Percentiles rank a stretch among this genome's conserved stretches.
Evolutionary conservation across 2,797 vertebrate species (phyloP).

Genomic region (Choloepus didactylus): DNA sequence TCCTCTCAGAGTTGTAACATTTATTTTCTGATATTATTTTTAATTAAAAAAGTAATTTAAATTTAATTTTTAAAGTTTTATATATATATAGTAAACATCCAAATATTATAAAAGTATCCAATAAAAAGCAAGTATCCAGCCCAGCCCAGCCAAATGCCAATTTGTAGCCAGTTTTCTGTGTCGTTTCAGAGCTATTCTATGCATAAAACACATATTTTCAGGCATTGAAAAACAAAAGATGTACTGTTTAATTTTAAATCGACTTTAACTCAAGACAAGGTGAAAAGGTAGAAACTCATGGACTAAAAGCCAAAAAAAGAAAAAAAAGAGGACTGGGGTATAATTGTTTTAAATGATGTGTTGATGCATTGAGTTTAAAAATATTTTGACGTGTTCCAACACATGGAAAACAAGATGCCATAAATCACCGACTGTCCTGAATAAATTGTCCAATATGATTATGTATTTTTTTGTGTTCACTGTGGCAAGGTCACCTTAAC

Average conservation of each 20-base stretch:
- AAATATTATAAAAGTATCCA: constrained; percentile 37
- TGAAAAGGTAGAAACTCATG: constrained; percentile 54
- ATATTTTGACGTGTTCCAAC: constrained; percentile 74
- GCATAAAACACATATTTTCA: constrained; percentile 4
- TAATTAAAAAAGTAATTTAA: constrained; percentile 51
- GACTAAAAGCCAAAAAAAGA: constrained; percentile 22
- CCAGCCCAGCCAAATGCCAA: background rate
- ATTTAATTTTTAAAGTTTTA: constrained; percentile 14
- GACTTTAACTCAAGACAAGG: constrained; percentile 58
- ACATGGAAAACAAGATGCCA: constrained; percentile 67
- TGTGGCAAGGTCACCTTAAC: constrained; percentile 54
- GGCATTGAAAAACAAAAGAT: background rate
- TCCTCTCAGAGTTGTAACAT: background rate
- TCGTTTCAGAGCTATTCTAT: constrained; percentile 39
- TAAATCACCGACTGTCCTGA: constrained; percentile 68
- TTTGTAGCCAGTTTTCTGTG: background rate
- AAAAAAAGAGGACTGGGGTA: background rate
- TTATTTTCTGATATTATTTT: constrained; percentile 44
- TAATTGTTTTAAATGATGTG: constrained; percentile 80
- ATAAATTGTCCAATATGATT: constrained; percentile 71
- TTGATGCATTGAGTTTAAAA: constrained; percentile 78
- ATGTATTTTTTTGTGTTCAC: constrained; percentile 59
- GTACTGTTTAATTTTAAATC: constrained; percentile 51
- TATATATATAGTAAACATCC: background rate
- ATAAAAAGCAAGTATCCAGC: constrained; percentile 8